Conservation (phyloP, 2,888 invertebrate species). For the Caenorhabditis virilis region DNA sequence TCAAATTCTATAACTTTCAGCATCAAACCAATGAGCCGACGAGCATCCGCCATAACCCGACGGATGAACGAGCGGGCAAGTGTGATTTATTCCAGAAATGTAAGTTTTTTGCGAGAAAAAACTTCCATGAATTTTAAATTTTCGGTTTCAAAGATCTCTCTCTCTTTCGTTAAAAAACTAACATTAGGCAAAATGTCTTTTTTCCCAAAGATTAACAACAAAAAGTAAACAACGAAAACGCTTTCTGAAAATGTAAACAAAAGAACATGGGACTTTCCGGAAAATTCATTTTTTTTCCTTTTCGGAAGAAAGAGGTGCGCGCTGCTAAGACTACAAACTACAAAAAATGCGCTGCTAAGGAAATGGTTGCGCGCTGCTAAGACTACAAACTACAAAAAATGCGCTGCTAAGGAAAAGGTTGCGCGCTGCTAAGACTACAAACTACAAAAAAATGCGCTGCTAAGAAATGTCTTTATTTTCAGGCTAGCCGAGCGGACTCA, state of each 20-base stretch:
- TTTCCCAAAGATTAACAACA: background rate
- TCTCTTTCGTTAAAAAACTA: too few species aligned
- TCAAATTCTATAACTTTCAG: too few species aligned
- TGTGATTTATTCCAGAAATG: slow-evolving; percentile 38
- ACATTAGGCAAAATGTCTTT: background rate
- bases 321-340: too few species aligned
- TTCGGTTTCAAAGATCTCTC: too few species aligned
- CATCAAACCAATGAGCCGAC: slow-evolving; percentile 29
- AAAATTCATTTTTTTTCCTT: background rate
- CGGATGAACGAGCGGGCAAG: slow-evolving; percentile 30
- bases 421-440: too few species aligned
- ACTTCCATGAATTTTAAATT: background rate
- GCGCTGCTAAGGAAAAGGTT: too few species aligned
- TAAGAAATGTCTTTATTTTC: slow-evolving; percentile 7
- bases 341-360: too few species aligned
- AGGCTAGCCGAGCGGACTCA: slow-evolving; percentile 37
- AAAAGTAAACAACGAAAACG: background rate
- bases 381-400: too few species aligned
- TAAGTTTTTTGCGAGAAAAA: slow-evolving; percentile 6
- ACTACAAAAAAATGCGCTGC: too few species aligned
- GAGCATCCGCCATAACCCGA: slow-evolving; percentile 36
- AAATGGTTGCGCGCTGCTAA: background rate
- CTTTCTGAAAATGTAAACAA: background rate
- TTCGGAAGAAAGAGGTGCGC: background rate
- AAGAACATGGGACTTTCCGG: background rate